Evolutionary conservation across 2,113 vertebrate species (phyloP).

Genomic region (Tragelaphus buxtoni): DNA sequence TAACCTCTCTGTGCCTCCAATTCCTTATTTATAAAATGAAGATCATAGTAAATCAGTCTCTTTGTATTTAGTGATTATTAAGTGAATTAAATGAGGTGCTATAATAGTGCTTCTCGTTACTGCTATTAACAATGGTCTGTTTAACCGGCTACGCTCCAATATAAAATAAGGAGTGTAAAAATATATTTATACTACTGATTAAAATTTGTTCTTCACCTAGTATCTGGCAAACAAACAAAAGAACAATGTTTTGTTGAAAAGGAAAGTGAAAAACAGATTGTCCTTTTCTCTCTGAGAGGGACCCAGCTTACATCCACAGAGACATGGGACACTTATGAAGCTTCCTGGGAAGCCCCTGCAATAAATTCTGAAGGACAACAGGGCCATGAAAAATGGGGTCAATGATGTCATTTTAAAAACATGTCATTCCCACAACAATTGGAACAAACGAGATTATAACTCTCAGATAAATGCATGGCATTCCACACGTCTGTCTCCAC

Average conservation of each 20-base stretch:
- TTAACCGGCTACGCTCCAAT: not conserved
- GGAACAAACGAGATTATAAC: not conserved
- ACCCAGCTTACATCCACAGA: not conserved
- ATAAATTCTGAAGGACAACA: not conserved
- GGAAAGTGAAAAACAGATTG: not conserved
- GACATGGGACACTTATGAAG: not conserved
- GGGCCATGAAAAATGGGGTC: not conserved
- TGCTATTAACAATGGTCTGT: not conserved
- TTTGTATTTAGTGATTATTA: not conserved
- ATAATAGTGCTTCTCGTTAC: not conserved
- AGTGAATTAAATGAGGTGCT: too few relatives aligned
- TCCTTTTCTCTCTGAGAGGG: not conserved
- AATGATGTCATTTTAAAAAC: not conserved
- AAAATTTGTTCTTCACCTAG: not conserved
- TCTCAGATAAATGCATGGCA: not conserved
- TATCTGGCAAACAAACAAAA: not conserved
- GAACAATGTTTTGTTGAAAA: not conserved
- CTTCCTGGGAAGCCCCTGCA: not conserved
- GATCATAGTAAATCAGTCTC: not conserved
- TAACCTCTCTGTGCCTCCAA: not conserved
- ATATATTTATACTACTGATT: not conserved
- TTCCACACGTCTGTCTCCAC: rapidly evolving
- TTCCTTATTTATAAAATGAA: not conserved
- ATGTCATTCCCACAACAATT: not conserved
- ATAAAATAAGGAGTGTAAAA: not conserved